These are phyloP conservation scores for Thereuonema tuberculata DNA, from an alignment of 1,140 invertebrate species.

Conservation along the genomic window DNA sequence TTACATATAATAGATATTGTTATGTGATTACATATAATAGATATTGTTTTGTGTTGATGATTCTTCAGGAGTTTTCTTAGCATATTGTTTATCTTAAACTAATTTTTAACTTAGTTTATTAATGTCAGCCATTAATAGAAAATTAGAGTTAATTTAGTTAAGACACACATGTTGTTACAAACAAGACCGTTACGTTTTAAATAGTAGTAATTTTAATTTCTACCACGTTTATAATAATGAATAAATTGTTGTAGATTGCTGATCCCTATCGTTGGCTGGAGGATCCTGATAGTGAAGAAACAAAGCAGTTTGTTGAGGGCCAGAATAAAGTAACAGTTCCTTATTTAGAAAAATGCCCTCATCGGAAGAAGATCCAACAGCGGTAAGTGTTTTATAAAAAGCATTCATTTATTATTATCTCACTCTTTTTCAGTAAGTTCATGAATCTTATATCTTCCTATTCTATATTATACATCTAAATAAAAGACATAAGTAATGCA, in stretches of 20 bases:
- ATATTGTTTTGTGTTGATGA: too few species aligned
- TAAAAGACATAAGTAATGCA: background rate
- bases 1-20: too few species aligned
- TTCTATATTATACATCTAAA: background rate
- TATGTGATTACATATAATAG: too few species aligned
- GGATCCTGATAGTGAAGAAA: conserved; percentile 84
- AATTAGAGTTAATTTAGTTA: background rate
- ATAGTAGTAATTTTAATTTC: conserved; percentile 4
- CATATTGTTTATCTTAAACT: too few species aligned
- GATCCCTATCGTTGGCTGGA: conserved; percentile 97
- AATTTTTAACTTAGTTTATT: too few species aligned
- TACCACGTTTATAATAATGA: conserved; percentile 14
- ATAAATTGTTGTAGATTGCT: conserved; percentile 45
- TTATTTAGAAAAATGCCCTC: conserved; percentile 61
- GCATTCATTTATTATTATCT: too few species aligned
- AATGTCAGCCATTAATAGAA: background rate
- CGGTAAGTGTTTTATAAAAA: conserved; percentile 28
- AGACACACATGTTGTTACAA: conserved; percentile 8
- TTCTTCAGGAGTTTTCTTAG: too few species aligned
- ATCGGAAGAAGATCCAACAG: conserved; percentile 53
- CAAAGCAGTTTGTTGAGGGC: conserved; percentile 76
- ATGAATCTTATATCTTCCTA: too few species aligned
- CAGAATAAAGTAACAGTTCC: conserved; percentile 82
- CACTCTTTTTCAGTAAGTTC: too few species aligned
- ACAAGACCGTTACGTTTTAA: background rate